Evolutionary conservation across 2,888 invertebrate species (phyloP), one percentile per base, ranked within the genome.

Genomic region (Tuberolachnus salignus): DNA sequence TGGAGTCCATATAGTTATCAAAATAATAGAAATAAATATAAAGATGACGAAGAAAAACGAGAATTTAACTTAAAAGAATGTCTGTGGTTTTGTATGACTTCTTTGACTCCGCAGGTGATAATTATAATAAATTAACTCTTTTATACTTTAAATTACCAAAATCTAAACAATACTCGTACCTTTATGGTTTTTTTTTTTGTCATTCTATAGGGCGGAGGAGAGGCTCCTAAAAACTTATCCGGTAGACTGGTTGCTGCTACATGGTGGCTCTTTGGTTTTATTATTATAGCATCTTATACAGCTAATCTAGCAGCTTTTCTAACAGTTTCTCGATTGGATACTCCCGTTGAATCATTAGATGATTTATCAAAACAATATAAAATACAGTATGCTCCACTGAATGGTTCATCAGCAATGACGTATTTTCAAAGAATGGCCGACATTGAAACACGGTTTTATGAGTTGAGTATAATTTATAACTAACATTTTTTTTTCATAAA

Each of bases 201-300:
- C 2, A 16, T 80, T 53, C 80, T 71, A 82, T 90, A 93, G 86
- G 96, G 97, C 0, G 97, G 97, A 0, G 97, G 97, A 0, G 97
- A 97, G 86, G 97, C 97, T 0, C 97, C 97, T 0, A 96, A 97
- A 86, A 98, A 98, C 86, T 88, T 98, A 0, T 97, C 97, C 0
- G 98, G 98, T 0, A 89, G 98, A 70, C 87, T 98, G 14, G 92
- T 98, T 0, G 98, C 98, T 0, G 98, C 98, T 1, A 98, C 98
- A 0, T 98, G 97, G 98, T 98, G 98, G 98, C 87, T 98, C 34
- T 98, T 98, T 86, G 97, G 98, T 0, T 98, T 98, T 86, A 98
- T 98, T 85, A 97, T 98, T 82, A 98, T 98, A 84, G 98, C 98
- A 3, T 97, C 97, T 0, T 98, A 98, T 86, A 98, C 98, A 0